Evolutionary conservation across 2,113 vertebrate genomes (phyloP).

Genomic region (Nerophis lumbriciformis): DNA sequence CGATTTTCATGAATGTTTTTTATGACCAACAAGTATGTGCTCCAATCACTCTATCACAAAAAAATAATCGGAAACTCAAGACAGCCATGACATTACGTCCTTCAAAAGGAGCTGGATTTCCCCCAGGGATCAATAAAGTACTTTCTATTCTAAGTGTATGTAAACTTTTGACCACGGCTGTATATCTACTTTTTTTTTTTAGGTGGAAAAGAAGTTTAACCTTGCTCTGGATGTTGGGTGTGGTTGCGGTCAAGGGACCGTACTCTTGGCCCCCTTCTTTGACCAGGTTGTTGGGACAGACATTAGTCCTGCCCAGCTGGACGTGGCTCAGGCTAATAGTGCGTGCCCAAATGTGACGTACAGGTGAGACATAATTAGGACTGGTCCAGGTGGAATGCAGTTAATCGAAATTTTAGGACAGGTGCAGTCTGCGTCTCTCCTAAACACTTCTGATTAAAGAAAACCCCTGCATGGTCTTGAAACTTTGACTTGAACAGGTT

Average conservation of each 20-base stretch:
- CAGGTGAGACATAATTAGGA: slow-evolving; percentile 57
- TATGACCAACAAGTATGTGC: too few species aligned
- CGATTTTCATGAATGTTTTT: too few species aligned
- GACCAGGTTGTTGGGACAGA: slow-evolving; percentile 70
- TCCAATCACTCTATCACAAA: too few species aligned
- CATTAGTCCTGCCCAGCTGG: slow-evolving; percentile 72
- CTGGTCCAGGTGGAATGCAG: background rate
- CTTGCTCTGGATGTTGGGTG: slow-evolving; percentile 78
- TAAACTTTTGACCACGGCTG: background rate
- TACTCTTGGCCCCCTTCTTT: slow-evolving; percentile 65
- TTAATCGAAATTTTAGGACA: background rate
- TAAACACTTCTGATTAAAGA: too few species aligned
- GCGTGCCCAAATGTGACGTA: slow-evolving; percentile 64
- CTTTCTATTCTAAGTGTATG: too few species aligned
- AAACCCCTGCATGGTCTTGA: too few species aligned
- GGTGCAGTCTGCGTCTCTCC: too few species aligned
- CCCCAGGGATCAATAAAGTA: too few species aligned
- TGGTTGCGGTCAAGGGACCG: slow-evolving; percentile 73
- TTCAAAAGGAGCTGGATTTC: too few species aligned
- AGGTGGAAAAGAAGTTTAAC: slow-evolving; percentile 43
- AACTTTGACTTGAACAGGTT: too few species aligned
- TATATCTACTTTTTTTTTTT: background rate
- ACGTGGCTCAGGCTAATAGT: slow-evolving; percentile 46
- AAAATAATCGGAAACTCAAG: too few species aligned
- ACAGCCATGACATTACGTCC: too few species aligned